Evolutionary conservation across 2,888 invertebrate species (phyloP).

Genomic region (Scaptomyza flava): DNA sequence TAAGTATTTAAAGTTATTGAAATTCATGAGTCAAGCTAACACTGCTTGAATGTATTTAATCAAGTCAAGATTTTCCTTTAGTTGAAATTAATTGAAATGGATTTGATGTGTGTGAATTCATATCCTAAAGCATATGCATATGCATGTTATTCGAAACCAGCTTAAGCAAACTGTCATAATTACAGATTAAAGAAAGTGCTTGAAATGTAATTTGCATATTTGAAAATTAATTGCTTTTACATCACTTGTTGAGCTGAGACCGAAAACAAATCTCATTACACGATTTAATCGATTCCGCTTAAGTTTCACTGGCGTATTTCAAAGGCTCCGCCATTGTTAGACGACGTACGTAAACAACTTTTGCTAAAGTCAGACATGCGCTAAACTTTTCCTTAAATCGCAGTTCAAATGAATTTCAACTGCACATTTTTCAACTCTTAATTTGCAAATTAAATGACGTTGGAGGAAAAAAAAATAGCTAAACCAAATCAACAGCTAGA

Average conservation of each 20-base stretch:
- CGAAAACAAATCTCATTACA: slow-evolving; percentile 1
- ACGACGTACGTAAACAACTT: not conserved
- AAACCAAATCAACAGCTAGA: slow-evolving; percentile 17
- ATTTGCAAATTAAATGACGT: slow-evolving; percentile 38
- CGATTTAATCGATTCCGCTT: not conserved
- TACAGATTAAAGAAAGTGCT: not conserved
- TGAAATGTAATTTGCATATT: not conserved
- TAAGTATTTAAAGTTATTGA: no score
- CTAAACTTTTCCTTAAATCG: not conserved
- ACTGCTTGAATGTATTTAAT: not conserved
- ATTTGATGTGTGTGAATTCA: not conserved
- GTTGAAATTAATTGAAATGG: not conserved
- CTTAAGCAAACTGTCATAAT: not conserved
- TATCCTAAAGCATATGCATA: not conserved
- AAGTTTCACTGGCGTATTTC: not conserved
- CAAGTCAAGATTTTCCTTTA: no score
- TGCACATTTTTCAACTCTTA: slow-evolving; percentile 10
- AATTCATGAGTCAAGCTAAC: not conserved
- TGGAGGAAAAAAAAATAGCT: not conserved
- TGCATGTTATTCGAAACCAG: not conserved
- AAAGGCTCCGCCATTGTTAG: not conserved
- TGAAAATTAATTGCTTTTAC: slow-evolving; percentile 3
- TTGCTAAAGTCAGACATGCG: not conserved
- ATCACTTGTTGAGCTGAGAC: not conserved
- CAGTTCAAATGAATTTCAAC: slow-evolving; percentile 3